Evolutionary conservation across 1,140 invertebrate genomes (phyloP).

Genomic region (Nixonia krombeini): DNA sequence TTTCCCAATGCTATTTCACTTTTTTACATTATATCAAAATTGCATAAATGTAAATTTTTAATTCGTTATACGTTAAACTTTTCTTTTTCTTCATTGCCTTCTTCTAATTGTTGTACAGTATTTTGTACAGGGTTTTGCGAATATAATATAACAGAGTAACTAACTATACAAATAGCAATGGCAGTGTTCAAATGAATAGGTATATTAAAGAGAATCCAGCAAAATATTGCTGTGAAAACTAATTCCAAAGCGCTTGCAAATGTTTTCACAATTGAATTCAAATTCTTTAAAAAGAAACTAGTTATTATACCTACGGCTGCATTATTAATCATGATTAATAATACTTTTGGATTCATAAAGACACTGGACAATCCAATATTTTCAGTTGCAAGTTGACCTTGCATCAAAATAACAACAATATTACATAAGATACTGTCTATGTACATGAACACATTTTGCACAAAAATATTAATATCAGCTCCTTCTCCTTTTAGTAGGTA

Average conservation of each 20-base stretch:
- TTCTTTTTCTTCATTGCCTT: constrained; percentile 4
- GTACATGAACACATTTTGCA: constrained; percentile 98
- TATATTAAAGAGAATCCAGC: constrained; percentile 91
- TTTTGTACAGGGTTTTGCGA: constrained; percentile 87
- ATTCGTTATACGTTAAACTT: no score
- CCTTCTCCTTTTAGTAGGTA: constrained; percentile 91
- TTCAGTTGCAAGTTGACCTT: constrained; percentile 79
- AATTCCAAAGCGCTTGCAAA: constrained; percentile 96
- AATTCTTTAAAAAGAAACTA: constrained; percentile 91
- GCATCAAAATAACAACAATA: constrained; percentile 77
- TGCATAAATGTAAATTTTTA: no score
- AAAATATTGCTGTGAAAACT: constrained; percentile 90
- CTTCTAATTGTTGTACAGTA: constrained; percentile 31
- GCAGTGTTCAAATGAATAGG: constrained; percentile 87
- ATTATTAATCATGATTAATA: constrained; percentile 91
- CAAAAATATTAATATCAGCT: constrained; percentile 87
- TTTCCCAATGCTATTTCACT: no score
- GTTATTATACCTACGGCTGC: constrained; percentile 93
- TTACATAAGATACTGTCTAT: constrained; percentile 95
- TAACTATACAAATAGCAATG: constrained; percentile 87
- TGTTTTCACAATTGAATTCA: constrained; percentile 97
- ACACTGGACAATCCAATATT: constrained; percentile 63
- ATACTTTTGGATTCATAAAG: constrained; percentile 73
- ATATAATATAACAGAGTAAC: constrained; percentile 88
- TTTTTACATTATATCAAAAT: no score